Base-by-base conservation (phyloP, 2,797 vertebrate species). In the Trachurus trachurus region DNA sequence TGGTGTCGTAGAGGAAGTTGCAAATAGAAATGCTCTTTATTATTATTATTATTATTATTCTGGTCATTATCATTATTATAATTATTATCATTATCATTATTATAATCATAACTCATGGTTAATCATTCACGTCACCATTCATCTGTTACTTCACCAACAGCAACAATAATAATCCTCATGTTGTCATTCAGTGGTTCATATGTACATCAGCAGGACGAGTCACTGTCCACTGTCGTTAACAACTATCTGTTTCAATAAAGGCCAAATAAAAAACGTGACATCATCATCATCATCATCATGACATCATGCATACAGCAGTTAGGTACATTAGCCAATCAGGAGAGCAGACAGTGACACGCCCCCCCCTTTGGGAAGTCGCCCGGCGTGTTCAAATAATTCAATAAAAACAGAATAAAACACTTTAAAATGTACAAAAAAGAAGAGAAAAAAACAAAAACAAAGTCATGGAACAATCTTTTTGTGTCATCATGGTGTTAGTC, bases 81-180 rank as follows among this genome's bases (percentile, higher is more conserved):
- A 26, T 26, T 26, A 26, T 26, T 26, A 26, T 26, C 26, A 26
- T 26, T 26, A 26, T 26, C 26, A 26, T 26, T 26, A 26, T 26
- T 26, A 26, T 26, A 26, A 26, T 26, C 26, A 26, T 26, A 81
- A 84, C 74, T 91, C 80, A 60, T 78, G 74, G 75, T 85, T 83
- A 76, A 71, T 85, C 77, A 73, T 70, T 70, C 81, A 88, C 82
- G 2, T 87, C 89, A 88, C 66, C 86, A 80, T 78, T 86, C 87
- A 49, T 80, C 79, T 77, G 71, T 83, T 72, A 89, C 87, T 82
- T 72, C 81, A 86, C 65, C 84, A 79, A 57, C 59, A 86, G 79
- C 66, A 75, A 76, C 0, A 66, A n/a, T 3, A 26, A 26, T 3
- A 26, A 26, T 26, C 26, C 26, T 26, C 26, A 1, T 26, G 1